A percentile compares a stretch with the other conserved stretches of the same genome.
These are phyloP conservation scores for Semaprochilodus insignis DNA, from an alignment of 2,797 vertebrate species.

Conservation along the genomic window DNA sequence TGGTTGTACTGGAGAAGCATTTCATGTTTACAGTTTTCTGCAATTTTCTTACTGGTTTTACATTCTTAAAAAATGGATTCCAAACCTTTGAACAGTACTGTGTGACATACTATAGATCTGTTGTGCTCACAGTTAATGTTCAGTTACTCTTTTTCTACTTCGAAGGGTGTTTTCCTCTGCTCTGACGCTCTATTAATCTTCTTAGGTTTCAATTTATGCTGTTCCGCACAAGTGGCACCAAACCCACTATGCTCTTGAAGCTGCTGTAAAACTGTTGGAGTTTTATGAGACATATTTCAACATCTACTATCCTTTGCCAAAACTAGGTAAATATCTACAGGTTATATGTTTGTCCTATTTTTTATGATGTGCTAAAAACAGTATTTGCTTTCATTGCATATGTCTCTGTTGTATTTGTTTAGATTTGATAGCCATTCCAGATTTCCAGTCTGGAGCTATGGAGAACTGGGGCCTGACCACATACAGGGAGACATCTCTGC, in stretches of 20 bases:
- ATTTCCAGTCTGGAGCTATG: constrained; percentile 84
- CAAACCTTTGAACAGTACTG: too few species aligned
- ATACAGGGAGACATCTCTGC: constrained; percentile 82
- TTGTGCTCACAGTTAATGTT: too few species aligned
- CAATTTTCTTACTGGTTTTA: too few species aligned
- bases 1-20: too few species aligned
- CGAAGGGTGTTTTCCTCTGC: background rate
- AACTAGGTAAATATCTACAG: constrained; percentile 71
- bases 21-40: too few species aligned
- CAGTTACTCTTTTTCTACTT: background rate
- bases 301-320: constrained; percentile 82
- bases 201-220: constrained; percentile 81
- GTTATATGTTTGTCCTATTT: background rate
- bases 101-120: background rate
- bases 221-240: constrained; percentile 79
- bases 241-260: constrained; percentile 80
- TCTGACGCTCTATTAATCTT: background rate
- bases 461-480: constrained; percentile 88
- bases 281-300: constrained; percentile 85
- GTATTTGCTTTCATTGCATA: background rate
- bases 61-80: too few species aligned
- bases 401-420: constrained; percentile 38
- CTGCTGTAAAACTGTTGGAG: constrained; percentile 80
- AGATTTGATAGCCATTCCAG: constrained; percentile 86
- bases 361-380: background rate